These are phyloP conservation scores for Gymnocypris eckloni DNA, from an alignment of 2,797 vertebrate genomes.

Conservation along the genomic window DNA sequence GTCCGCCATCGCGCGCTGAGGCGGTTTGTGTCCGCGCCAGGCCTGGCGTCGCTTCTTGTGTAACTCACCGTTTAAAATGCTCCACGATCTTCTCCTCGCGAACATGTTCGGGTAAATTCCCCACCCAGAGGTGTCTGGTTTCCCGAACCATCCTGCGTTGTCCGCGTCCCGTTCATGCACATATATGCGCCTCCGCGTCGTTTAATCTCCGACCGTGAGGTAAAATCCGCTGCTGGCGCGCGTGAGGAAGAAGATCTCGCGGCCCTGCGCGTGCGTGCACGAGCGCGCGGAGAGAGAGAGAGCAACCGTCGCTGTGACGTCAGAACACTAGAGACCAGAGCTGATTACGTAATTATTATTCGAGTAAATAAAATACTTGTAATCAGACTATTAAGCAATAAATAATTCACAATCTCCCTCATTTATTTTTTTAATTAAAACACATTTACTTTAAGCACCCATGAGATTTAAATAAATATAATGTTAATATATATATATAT, in stretches of 20 bases:
- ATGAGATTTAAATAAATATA: too few relatives aligned
- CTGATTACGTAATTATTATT: too few relatives aligned
- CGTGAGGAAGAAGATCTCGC: slow-evolving; percentile 61
- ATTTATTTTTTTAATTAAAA: too few relatives aligned
- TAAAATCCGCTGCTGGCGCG: slow-evolving; percentile 62
- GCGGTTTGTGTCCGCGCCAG: slow-evolving; percentile 46
- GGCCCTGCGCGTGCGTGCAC: slow-evolving; percentile 26
- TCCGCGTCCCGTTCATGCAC: slow-evolving; percentile 75
- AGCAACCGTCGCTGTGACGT: slow-evolving; percentile 54
- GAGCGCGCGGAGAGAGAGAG: slow-evolving; percentile 63
- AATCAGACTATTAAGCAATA: too few relatives aligned
- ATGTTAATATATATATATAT: too few relatives aligned
- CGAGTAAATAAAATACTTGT: not conserved
- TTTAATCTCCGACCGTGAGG: slow-evolving; percentile 75
- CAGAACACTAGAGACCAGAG: not conserved
- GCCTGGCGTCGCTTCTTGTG: slow-evolving; percentile 66
- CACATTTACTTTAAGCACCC: too few relatives aligned
- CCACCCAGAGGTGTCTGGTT: slow-evolving; percentile 99
- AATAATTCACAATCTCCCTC: too few relatives aligned
- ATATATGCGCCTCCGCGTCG: slow-evolving; percentile 78
- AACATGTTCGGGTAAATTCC: slow-evolving; percentile 99
- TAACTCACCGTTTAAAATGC: slow-evolving; percentile 98
- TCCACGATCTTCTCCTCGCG: slow-evolving; percentile 99
- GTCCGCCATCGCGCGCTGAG: slow-evolving; percentile 2
- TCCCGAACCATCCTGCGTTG: slow-evolving; percentile 96